Evolutionary conservation across 2,888 invertebrate genomes (phyloP), one percentile per base, ranked within the genome.

Genomic region (Pristionchus arcanus): DNA sequence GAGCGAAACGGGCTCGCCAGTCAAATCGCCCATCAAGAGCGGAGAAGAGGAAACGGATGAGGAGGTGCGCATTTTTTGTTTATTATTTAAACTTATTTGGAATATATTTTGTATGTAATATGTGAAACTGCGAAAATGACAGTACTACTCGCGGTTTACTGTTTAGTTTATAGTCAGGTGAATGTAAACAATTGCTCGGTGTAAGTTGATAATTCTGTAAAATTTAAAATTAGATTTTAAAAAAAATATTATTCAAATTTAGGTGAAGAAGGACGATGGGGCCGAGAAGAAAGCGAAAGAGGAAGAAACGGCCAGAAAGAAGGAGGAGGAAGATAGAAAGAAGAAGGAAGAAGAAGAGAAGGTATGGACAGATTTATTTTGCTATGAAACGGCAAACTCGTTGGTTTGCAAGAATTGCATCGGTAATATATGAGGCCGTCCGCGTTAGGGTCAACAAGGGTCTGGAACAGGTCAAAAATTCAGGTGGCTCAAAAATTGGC

Each of bases 31-130:
- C 15, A 49, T 34, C 28, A 59, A 59, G 59, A 87, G 53, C 25
- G 31, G 37, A 16, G 87, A 87, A 5, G 87, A 87, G 31, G 86
- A 66, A 16, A 86, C 86, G 25, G 86, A 86, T 42, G 86, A 86
- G 37, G 86, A 86, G 66, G 84, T 59, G n/a, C 4, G 31, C 9
- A 15, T 25, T 25, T 42, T 19, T 42, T 42, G 13, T n/a, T 74
- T 25, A 77, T 42, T 77, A 34, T 31, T 74, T 71, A 68, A 34
- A 34, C 37, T 21, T 16, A 28, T 66, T n/a, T n/a, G 25, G 7
- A n/a, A 15, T 28, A 25, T 28, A 28, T 1, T 66, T 0, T 2
- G 28, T 66, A 13, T 13, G 28, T 66, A 9, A 28, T 2, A n/a
- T 5, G 7, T 4, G 28, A 66, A n/a, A 3, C 2, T 66, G 25